Conservation (phyloP, 2,113 vertebrate genomes). For the Pampusana beccarii region DNA sequence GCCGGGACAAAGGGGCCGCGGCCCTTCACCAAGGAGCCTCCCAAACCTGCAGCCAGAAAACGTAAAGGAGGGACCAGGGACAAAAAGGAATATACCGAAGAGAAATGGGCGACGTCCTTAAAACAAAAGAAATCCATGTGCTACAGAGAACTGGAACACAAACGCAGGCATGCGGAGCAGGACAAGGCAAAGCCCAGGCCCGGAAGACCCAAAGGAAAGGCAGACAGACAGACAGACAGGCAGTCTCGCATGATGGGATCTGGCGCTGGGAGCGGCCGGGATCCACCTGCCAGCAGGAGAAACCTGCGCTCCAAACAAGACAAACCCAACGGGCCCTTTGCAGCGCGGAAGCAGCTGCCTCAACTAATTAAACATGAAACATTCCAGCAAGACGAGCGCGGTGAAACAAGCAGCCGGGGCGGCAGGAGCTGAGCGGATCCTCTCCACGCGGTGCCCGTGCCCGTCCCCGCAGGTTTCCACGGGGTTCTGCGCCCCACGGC, state of each 20-base stretch:
- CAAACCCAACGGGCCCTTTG: not conserved
- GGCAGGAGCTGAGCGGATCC: not conserved
- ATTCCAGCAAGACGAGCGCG: conserved; percentile 42
- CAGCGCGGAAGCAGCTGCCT: conserved; percentile 67
- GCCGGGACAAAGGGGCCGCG: too few species aligned
- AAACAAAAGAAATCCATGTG: too few species aligned
- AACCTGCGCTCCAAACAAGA: not conserved
- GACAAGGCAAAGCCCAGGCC: not conserved
- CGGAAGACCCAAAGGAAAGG: too few species aligned
- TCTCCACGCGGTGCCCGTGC: not conserved
- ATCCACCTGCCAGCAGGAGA: not conserved
- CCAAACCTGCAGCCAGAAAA: not conserved
- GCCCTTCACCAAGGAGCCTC: not conserved
- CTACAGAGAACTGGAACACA: not conserved
- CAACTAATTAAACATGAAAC: conserved; percentile 70
- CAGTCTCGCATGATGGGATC: too few species aligned
- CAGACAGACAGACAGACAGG: too few species aligned
- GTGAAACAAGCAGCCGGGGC: conserved; percentile 37
- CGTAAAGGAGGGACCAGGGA: not conserved
- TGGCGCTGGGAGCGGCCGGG: too few species aligned
- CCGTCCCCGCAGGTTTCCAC: too few species aligned
- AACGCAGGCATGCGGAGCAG: not conserved
- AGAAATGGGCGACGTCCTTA: too few species aligned
- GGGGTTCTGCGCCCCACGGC: too few species aligned
- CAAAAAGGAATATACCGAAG: not conserved